Base-by-base conservation (phyloP, 2,797 vertebrate genomes). In the Leptodactylus fallax region DNA sequence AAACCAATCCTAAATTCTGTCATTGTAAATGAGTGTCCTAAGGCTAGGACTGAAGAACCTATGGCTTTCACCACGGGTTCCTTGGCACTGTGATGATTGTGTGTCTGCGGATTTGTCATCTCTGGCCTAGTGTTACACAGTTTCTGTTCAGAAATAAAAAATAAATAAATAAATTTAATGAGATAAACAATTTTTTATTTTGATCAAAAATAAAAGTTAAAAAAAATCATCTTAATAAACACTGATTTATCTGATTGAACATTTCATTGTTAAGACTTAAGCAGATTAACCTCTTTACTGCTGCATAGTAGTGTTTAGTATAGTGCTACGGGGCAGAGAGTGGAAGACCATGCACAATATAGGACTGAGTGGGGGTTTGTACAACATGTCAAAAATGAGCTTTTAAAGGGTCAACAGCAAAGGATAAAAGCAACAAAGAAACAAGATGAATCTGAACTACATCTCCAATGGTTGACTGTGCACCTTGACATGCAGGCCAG, bases 141-240 rank as follows among this genome's bases (percentile, higher is more conserved):
- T 25, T 25, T 67, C 25, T 3, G 0, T 69, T 36, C 21, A 74
- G 19, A 49, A 74, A 21, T 12, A 1, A n/a, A 51, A 51, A 0
- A 9, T 21, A 55, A 10, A 23, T 10, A 51, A 0, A 8, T n/a
- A 67, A 10, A 19, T 16, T 69, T 55, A 56, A 87, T 88, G 78
- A 80, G 85, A 85, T 81, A 76, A 76, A 76, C 19, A 67, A 8
- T 58, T 88, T 58, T 58, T 58, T 58, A 85, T 88, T 88, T 84
- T 85, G 67, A 85, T 56, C 76, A 88, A 80, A 88, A 65, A 61
- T 76, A 76, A 81, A 85, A 72, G 78, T 82, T 25, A 16, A 58
- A 85, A 87, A 82, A 83, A 55, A 74, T 47, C 69, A 47, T 49
- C 36, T 80, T 47, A 49, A 7, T 78, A 88, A 88, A 80, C 76